Evolutionary conservation across 2,797 vertebrate genomes (phyloP).

Genomic region (Megaceryle alcyon): DNA sequence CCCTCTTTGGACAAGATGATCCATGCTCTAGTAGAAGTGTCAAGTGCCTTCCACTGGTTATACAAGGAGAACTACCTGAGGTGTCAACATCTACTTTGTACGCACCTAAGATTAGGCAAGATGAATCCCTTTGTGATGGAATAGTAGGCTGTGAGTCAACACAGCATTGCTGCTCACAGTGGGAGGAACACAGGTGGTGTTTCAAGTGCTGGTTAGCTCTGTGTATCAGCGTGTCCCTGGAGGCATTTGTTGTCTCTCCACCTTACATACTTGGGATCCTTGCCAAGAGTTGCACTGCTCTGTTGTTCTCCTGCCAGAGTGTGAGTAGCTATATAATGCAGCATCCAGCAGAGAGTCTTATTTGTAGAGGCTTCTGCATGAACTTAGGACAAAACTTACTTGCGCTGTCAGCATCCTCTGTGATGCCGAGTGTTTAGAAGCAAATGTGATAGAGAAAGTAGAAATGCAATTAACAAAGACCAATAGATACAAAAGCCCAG

Average conservation of each 20-base stretch:
- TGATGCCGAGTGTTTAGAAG: neutral
- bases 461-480: constrained; percentile 66
- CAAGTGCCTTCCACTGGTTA: neutral
- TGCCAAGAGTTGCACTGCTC: neutral
- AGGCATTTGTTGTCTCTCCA: neutral
- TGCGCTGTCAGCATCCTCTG: constrained; percentile 48
- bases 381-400: constrained; percentile 36
- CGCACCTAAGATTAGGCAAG: neutral
- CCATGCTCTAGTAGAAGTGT: neutral
- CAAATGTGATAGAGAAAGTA: constrained; percentile 58
- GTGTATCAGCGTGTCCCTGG: neutral
- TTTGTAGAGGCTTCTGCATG: neutral
- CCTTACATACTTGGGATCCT: neutral
- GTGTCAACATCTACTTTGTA: neutral
- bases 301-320: neutral
- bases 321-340: neutral
- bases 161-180: accelerated
- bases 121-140: neutral
- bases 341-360: neutral
- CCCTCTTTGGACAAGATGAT: neutral
- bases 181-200: neutral
- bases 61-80: neutral
- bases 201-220: neutral
- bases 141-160: neutral
- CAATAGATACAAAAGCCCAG: constrained; percentile 36